Base-by-base conservation (phyloP, 2,888 invertebrate species). In the Callosobruchus maculatus region DNA sequence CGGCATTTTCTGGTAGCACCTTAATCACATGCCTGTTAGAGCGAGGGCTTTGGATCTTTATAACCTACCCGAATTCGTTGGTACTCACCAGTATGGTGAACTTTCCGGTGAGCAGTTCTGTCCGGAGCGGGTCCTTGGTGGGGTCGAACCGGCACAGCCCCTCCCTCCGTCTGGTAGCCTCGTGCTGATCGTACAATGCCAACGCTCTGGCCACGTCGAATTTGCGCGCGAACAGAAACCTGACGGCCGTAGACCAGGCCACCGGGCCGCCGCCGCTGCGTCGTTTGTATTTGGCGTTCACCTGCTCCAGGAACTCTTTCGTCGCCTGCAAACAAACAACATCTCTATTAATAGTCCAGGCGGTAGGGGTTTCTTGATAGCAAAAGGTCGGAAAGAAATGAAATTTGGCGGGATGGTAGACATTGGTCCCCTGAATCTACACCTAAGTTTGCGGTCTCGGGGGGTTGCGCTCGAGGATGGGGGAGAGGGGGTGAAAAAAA, bases 151-250 rank as follows among this genome's bases (percentile, higher is more conserved):
- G 90, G 78, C 91, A 92, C 77, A 98, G 91, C 72, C 96, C 95
- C 88, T 98, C 98, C 78, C 94, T 91, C 77, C 93, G 91, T 78
- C 98, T 90, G 71, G 95, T 97, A 73, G 93, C 92, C 88, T 98
- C 96, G 88, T 98, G 97, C 84, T 97, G 95, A 82, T 96, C 92
- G 88, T 96, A 98, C n/a, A 98, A 90, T 20, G 94, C 93, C 73
- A 97, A 91, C 74, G 98, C 97, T 81, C 98, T 91, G 70, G 92
- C 90, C 73, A 97, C 94, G 87, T 98, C 97, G 87, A 98, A 98
- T 89, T 98, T 98, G 80, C 98, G 92, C 79, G 98, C 98, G 83
- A 94, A 92, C 83, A 97, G 89, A 88, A 97, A 97, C 88, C 96
- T 96, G 78, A 97, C 92, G 70, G 97, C 98, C n/a, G 96, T 95